These are phyloP conservation scores for Halictus quadricinctus DNA, from an alignment of 2,888 invertebrate genomes.

Conservation along the genomic window DNA sequence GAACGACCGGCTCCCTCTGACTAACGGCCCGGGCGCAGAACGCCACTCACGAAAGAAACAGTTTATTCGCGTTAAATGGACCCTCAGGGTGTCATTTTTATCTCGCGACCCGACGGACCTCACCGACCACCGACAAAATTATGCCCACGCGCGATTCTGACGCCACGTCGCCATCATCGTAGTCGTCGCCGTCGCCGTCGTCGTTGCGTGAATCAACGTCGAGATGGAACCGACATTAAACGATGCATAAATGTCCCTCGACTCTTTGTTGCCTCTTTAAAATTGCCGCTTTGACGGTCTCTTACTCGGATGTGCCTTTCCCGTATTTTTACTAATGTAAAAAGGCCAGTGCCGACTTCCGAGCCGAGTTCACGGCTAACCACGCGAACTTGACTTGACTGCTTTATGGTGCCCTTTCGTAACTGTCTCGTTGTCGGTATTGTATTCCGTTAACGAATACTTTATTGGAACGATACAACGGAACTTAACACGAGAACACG, in stretches of 20 bases:
- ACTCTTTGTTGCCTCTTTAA: not conserved
- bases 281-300: not conserved
- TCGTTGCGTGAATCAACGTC: too few species aligned
- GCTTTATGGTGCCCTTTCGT: not conserved
- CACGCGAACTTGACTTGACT: not conserved
- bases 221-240: not conserved
- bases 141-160: constrained; percentile 15
- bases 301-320: not conserved
- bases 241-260: not conserved
- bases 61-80: constrained; percentile 66
- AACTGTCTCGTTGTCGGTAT: not conserved
- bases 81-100: constrained; percentile 53
- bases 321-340: not conserved
- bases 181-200: not conserved
- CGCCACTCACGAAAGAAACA: constrained; percentile 62
- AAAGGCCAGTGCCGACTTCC: too few species aligned
- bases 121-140: constrained; percentile 25
- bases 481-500: too few species aligned
- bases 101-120: not conserved
- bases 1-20: constrained; percentile 55
- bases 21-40: constrained; percentile 56
- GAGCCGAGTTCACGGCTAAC: not conserved
- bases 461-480: too few species aligned
- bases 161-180: not conserved
- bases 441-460: too few species aligned